These are phyloP conservation scores for Sericinus montela DNA, from an alignment of 2,888 invertebrate species.

Conservation along the genomic window DNA sequence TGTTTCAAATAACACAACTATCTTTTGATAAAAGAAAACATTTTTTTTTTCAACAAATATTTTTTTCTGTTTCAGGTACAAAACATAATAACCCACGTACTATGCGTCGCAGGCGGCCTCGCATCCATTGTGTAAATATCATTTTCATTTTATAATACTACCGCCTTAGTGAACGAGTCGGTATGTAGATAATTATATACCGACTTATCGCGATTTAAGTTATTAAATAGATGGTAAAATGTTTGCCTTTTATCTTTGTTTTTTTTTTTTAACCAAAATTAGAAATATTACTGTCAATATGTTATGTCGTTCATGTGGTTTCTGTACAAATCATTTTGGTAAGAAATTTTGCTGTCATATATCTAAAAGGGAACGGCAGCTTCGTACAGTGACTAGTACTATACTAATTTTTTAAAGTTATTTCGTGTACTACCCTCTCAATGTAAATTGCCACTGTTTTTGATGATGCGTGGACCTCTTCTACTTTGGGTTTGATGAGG, in stretches of 20 bases:
- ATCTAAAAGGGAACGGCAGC: no score
- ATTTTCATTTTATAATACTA: neutral
- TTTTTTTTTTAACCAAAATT: neutral
- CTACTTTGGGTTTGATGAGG: no score
- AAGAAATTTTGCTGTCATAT: no score
- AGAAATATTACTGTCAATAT: neutral
- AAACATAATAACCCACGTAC: neutral
- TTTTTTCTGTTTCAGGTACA: constrained; percentile 9
- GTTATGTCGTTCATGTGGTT: neutral
- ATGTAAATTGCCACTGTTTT: no score
- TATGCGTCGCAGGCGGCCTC: constrained; percentile 26
- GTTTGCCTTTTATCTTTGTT: neutral
- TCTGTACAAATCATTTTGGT: no score
- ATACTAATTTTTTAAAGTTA: no score
- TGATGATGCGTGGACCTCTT: no score
- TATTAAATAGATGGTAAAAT: neutral
- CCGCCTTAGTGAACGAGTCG: neutral
- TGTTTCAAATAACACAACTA: no score
- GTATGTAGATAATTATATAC: neutral
- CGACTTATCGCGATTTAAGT: neutral
- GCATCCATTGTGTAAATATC: constrained; percentile 25
- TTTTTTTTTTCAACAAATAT: neutral
- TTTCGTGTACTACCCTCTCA: no score
- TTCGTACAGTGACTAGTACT: no score
- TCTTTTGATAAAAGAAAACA: no score